Evolutionary conservation across 2,888 invertebrate genomes (phyloP).

Genomic region (Drosophila anceps): DNA sequence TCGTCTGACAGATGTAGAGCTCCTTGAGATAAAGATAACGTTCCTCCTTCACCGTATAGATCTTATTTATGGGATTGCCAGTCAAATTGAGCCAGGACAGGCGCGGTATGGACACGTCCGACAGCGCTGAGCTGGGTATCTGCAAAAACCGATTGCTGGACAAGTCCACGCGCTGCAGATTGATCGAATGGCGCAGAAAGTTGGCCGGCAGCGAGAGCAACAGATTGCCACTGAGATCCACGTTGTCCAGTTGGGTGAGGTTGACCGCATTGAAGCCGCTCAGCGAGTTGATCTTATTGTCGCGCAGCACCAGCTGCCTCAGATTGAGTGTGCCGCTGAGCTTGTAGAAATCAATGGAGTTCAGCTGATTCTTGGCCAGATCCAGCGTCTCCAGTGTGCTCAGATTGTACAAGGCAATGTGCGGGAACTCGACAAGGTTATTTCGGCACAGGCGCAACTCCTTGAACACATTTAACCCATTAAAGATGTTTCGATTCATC

Average conservation of each 20-base stretch:
- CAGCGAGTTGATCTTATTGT: constrained; percentile 91
- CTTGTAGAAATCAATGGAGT: constrained; percentile 91
- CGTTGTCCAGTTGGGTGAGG: constrained; percentile 90
- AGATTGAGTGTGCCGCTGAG: constrained; percentile 91
- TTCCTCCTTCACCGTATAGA: constrained; percentile 90
- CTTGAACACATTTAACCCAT: constrained; percentile 90
- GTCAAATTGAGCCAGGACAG: constrained; percentile 93
- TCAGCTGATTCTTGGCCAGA: constrained; percentile 89
- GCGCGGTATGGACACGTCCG: constrained; percentile 90
- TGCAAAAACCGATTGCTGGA: constrained; percentile 92
- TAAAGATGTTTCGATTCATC: constrained; percentile 90
- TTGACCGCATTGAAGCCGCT: constrained; percentile 92
- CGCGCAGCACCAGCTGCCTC: constrained; percentile 90
- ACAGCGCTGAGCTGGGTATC: constrained; percentile 90
- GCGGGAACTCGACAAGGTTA: constrained; percentile 91
- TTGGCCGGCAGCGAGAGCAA: constrained; percentile 92
- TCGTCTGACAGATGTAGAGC: constrained; percentile 92
- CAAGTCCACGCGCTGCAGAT: constrained; percentile 91
- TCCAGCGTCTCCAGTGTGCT: constrained; percentile 91
- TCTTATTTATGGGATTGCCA: constrained; percentile 91
- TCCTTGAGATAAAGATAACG: constrained; percentile 93
- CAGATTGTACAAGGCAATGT: constrained; percentile 91
- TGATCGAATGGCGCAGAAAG: constrained; percentile 91
- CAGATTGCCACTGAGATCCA: constrained; percentile 92
- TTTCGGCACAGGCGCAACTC: constrained; percentile 92